Evolutionary conservation across 2,113 vertebrate genomes (phyloP).

Genomic region (Erinaceus europaeus): DNA sequence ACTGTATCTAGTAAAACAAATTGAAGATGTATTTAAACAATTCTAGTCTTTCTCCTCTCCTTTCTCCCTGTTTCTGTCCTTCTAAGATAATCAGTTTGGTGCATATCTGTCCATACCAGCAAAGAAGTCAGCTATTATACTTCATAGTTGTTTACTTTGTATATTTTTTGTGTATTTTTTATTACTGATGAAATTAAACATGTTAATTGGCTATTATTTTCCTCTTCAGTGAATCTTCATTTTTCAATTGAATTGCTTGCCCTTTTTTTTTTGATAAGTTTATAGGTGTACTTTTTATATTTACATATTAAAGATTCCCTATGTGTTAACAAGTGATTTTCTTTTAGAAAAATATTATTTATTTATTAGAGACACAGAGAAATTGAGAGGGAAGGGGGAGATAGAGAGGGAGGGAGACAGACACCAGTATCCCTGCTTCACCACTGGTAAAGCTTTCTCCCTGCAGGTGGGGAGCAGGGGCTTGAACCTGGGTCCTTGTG

Average conservation of each 20-base stretch:
- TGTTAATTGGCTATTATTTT: neutral
- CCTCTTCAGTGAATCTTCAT: neutral
- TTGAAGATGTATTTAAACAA: neutral
- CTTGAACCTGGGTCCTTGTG: no score
- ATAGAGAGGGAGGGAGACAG: no score
- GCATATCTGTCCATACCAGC: neutral
- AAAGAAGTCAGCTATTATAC: no score
- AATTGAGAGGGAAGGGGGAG: no score
- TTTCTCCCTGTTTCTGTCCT: neutral
- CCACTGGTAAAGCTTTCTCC: no score
- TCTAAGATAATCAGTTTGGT: neutral
- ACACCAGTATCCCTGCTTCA: no score
- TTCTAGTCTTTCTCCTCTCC: neutral
- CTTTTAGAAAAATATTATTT: neutral
- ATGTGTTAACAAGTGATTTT: conserved; percentile 9
- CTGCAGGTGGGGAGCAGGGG: no score
- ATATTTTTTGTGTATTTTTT: neutral
- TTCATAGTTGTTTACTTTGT: neutral
- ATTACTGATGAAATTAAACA: neutral
- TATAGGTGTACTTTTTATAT: neutral
- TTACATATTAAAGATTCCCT: neutral
- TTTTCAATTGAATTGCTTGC: neutral
- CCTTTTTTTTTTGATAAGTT: conserved; percentile 19
- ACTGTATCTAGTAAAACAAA: neutral
- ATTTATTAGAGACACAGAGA: no score